A percentile compares a stretch with the other conserved stretches of the same genome.
phyloP scores from a whole-genome alignment of 2,113 vertebrate genomes.

The Xenus cinereus region DNA sequence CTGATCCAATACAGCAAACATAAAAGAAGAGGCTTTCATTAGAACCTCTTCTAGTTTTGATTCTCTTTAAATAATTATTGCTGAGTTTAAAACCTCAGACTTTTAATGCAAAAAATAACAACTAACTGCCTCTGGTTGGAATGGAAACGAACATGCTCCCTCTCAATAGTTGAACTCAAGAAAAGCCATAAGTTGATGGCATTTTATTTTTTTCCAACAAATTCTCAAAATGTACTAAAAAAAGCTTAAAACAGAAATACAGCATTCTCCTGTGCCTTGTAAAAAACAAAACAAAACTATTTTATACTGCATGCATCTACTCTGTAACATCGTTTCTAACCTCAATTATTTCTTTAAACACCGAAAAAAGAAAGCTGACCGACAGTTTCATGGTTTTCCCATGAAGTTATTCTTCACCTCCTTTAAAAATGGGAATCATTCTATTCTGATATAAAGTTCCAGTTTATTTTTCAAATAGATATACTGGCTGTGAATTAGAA shows the following conservation, averaged over 20 bases:
- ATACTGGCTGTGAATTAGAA: constrained; percentile 33
- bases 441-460: constrained; percentile 17
- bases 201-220: background rate
- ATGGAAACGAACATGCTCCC: constrained; percentile 62
- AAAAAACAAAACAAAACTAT: background rate
- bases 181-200: background rate
- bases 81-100: background rate
- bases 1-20: background rate
- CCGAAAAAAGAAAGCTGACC: background rate
- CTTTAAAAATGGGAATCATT: constrained; percentile 46
- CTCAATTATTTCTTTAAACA: constrained; percentile 15
- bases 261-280: background rate
- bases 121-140: background rate
- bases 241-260: background rate
- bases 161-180: constrained; percentile 30
- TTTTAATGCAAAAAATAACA: background rate
- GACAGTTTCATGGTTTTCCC: background rate
- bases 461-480: constrained; percentile 24
- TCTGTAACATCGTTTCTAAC: background rate
- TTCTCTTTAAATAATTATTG: background rate
- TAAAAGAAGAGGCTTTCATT: background rate
- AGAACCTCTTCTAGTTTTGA: background rate
- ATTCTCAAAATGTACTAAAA: constrained; percentile 12
- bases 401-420: background rate
- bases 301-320: constrained; percentile 12